A percentile compares a stretch with the other conserved stretches of the same genome.
Evolutionary conservation across 2,888 invertebrate genomes (phyloP).

Genomic region (Emmelina monodactyla): DNA sequence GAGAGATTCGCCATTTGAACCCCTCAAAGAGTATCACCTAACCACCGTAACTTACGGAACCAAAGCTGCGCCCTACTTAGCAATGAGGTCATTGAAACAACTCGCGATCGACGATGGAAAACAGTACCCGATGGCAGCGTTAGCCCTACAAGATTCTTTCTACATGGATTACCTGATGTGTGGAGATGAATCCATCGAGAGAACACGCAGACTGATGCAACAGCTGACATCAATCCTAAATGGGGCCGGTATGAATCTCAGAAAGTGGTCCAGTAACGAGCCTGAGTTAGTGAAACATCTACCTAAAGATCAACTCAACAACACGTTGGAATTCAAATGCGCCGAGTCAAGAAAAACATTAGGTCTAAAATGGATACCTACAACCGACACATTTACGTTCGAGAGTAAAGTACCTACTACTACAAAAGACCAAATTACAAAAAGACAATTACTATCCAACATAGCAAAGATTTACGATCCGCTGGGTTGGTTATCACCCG

Average conservation of each 20-base stretch:
- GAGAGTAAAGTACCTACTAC: neutral
- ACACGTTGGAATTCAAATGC: constrained; percentile 7
- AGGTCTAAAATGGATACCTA: constrained; percentile 8
- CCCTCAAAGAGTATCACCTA: constrained; percentile 1
- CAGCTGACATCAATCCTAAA: constrained; percentile 2
- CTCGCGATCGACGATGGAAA: neutral
- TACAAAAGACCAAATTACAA: constrained; percentile 2
- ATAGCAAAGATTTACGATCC: constrained; percentile 14
- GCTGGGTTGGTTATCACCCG: constrained; percentile 12
- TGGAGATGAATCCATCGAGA: neutral
- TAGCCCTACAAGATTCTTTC: constrained; percentile 1
- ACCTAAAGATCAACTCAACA: constrained; percentile 2
- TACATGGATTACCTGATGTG: constrained; percentile 8
- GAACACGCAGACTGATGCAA: constrained; percentile 2
- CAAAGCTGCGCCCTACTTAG: constrained; percentile 7
- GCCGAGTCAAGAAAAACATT: constrained; percentile 10
- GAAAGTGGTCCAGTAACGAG: constrained; percentile 12
- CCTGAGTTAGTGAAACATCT: constrained; percentile 5
- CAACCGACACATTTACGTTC: constrained; percentile 8
- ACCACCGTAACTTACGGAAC: constrained; percentile 5
- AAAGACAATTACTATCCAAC: constrained; percentile 7
- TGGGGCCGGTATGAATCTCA: constrained; percentile 11
- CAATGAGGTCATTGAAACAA: constrained; percentile 7
- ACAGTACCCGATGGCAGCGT: neutral
- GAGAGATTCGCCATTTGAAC: neutral